Percentiles rank a stretch among this genome's conserved stretches.
phyloP scores from a whole-genome alignment of 2,888 invertebrate species.

The Nomada lathburiana region DNA sequence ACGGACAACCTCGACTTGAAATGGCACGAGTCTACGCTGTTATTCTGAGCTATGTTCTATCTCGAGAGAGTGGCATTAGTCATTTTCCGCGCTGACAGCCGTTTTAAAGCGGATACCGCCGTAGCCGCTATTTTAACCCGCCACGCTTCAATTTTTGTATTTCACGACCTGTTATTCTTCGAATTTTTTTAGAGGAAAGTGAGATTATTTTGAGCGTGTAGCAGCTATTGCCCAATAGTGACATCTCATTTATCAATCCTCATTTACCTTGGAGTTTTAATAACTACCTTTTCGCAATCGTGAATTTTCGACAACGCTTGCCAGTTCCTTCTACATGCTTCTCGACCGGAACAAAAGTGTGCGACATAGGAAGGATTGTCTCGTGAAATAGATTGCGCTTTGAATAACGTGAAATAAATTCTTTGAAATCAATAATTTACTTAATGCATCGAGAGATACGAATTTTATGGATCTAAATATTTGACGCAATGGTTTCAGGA shows the following conservation, averaged over 20 bases:
- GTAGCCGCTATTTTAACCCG: constrained; percentile 67
- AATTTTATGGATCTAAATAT: too few relatives aligned
- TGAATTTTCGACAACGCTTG: too few relatives aligned
- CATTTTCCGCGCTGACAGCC: constrained; percentile 76
- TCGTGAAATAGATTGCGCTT: too few relatives aligned
- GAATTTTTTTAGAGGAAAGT: neutral
- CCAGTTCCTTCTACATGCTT: too few relatives aligned
- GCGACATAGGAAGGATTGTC: too few relatives aligned
- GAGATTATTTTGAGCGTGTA: constrained; percentile 36
- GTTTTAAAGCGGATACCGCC: constrained; percentile 72
- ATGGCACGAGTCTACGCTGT: constrained; percentile 54
- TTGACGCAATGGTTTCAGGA: too few relatives aligned
- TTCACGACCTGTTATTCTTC: constrained; percentile 21
- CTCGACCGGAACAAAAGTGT: too few relatives aligned
- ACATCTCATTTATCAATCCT: neutral
- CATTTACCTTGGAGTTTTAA: neutral
- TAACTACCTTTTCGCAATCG: neutral
- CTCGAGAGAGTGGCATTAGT: constrained; percentile 73
- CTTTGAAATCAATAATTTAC: too few relatives aligned
- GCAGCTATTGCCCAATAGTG: neutral
- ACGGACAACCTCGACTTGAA: constrained; percentile 12
- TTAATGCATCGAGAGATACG: too few relatives aligned
- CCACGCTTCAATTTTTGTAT: constrained; percentile 44
- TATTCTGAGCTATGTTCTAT: constrained; percentile 70
- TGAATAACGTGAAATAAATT: too few relatives aligned